These are phyloP conservation scores for Drosophila sulfurigaster DNA, from an alignment of 1,140 invertebrate genomes.

Conservation along the genomic window DNA sequence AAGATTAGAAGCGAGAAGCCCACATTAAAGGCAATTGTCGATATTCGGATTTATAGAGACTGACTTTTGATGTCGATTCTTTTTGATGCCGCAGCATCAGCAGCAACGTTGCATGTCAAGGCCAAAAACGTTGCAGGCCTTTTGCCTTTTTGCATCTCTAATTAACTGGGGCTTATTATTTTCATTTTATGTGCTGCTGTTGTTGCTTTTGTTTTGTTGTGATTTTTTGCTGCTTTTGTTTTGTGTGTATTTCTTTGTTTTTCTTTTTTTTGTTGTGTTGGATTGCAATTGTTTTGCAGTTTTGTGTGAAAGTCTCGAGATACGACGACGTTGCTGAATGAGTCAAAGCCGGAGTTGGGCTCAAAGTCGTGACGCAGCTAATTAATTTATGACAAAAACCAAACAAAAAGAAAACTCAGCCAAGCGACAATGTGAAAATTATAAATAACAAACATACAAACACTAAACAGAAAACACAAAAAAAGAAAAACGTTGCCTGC, in stretches of 20 bases:
- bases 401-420: conserved; percentile 53
- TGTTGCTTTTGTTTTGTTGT: conserved; percentile 8
- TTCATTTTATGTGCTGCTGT: not conserved
- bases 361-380: conserved; percentile 76
- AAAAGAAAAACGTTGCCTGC: not conserved
- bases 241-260: conserved; percentile 20
- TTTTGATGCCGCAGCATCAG: too few species aligned
- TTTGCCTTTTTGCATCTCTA: conserved; percentile 61
- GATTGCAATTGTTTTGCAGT: conserved; percentile 54
- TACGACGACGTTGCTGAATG: conserved; percentile 27
- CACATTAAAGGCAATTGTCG: conserved; percentile 22
- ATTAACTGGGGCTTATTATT: conserved; percentile 56
- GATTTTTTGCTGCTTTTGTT: conserved; percentile 21
- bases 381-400: conserved; percentile 76
- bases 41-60: conserved; percentile 27
- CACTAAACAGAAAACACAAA: conserved; percentile 23
- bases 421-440: conserved; percentile 61
- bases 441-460: conserved; percentile 44
- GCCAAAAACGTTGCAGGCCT: conserved; percentile 36
- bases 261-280: conserved; percentile 5
- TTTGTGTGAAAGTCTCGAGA: conserved; percentile 66
- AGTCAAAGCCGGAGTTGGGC: conserved; percentile 42
- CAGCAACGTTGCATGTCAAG: conserved; percentile 54
- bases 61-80: conserved; percentile 1
- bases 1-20: not conserved